These are phyloP conservation scores for Lophotriccus pileatus DNA, from an alignment of 2,797 vertebrate species.

Conservation along the genomic window DNA sequence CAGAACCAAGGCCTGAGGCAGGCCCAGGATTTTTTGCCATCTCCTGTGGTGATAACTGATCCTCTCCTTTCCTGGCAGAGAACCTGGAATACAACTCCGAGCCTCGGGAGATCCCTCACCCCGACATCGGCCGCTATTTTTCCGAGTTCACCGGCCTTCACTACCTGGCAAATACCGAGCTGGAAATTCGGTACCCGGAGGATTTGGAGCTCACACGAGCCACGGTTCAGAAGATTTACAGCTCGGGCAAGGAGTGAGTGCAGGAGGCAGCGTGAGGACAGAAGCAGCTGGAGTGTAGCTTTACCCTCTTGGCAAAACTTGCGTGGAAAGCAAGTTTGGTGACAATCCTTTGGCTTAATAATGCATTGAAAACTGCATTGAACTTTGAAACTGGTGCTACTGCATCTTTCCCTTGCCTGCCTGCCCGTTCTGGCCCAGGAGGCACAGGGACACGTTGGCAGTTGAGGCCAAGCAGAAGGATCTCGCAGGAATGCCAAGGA, in stretches of 20 bases:
- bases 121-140: slow-evolving; percentile 94
- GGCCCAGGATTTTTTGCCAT: not conserved
- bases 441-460: not conserved
- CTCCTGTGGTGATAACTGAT: not conserved
- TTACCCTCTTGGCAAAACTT: slow-evolving; percentile 32
- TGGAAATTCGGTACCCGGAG: slow-evolving; percentile 89
- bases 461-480: slow-evolving; percentile 26
- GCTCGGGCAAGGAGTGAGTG: slow-evolving; percentile 67
- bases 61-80: slow-evolving; percentile 76
- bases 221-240: slow-evolving; percentile 84
- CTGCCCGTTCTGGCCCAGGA: slow-evolving; percentile 40
- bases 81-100: slow-evolving; percentile 90
- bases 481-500: slow-evolving; percentile 16
- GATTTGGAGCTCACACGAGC: slow-evolving; percentile 82
- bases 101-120: slow-evolving; percentile 91
- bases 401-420: not conserved
- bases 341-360: slow-evolving; percentile 36
- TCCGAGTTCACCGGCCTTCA: slow-evolving; percentile 85
- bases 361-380: slow-evolving; percentile 40
- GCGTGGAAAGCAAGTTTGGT: not conserved
- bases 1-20: not conserved
- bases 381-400: slow-evolving; percentile 21
- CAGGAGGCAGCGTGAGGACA: not conserved
- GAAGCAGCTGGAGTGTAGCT: slow-evolving; percentile 51
- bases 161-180: slow-evolving; percentile 90